Evolutionary conservation across 35 echinoderm and acorn worm genomes (phyloP).

Genomic region (Ophiothrix spiculata): DNA sequence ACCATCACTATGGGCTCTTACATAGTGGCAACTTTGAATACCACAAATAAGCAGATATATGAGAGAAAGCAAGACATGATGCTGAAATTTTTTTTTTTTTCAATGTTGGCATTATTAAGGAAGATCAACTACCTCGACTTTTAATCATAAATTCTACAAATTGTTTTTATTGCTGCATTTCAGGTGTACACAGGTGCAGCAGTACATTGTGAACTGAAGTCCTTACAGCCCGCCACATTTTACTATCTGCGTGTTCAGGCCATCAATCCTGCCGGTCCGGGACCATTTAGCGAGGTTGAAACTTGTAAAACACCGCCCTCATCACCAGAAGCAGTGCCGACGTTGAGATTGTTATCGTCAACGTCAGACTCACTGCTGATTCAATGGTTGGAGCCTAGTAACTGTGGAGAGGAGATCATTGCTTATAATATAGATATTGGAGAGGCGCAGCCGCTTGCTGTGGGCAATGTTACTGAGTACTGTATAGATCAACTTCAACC

Average conservation of each 20-base stretch:
- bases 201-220: slow-evolving; percentile 69
- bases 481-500: slow-evolving; percentile 89
- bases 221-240: slow-evolving; percentile 80
- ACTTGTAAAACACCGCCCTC: slow-evolving; percentile 82
- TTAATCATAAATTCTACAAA: no score
- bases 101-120: no score
- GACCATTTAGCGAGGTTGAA: slow-evolving; percentile 86
- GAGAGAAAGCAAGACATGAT: no score
- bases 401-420: slow-evolving; percentile 87
- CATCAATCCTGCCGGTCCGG: slow-evolving; percentile 83
- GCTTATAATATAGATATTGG: slow-evolving; percentile 97
- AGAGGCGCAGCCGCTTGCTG: slow-evolving; percentile 64
- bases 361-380: slow-evolving; percentile 85
- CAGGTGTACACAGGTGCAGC: slow-evolving; percentile 82
- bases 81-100: no score
- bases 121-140: no score
- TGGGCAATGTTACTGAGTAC: slow-evolving; percentile 87
- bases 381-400: slow-evolving; percentile 89
- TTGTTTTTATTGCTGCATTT: no score
- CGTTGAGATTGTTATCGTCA: slow-evolving; percentile 75
- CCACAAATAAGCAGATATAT: no score
- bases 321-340: slow-evolving; percentile 81
- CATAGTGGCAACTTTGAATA: no score
- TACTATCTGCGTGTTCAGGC: slow-evolving; percentile 97
- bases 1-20: no score